Evolutionary conservation across 2,888 invertebrate genomes (phyloP), one percentile per base, ranked within the genome.

Genomic region (Tridacna gigas): DNA sequence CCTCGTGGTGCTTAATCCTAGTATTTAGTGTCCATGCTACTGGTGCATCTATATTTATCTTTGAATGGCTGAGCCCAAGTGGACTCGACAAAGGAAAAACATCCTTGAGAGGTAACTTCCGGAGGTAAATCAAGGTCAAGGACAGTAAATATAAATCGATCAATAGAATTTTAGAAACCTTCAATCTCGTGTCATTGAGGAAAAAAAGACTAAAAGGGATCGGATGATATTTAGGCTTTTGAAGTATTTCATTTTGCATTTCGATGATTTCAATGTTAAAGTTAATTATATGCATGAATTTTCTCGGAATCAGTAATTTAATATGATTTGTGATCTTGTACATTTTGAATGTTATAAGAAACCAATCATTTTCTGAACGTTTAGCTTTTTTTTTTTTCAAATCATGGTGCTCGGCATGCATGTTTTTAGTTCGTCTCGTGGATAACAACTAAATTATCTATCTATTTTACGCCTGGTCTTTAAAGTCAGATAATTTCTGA

Each of bases 1-100:
- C 98, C 0, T 99, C 99, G 0, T 99, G 99, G 99, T 94, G 94
- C 84, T 84, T 94, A 47, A 94, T 95, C 79, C 93, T 95, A 65
- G 93, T 95, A 82, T 95, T 94, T 89, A 94, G 94, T 84, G 95
- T 95, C 11, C 95, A 95, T 86, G 93, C 94, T 4, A 93, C 93
- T 18, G 95, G 94, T 20, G 92, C 94, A 11, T 93, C 94, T 82
- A 94, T 94, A 86, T 94, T 95, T 88, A 91, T 95, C 73, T 95
- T 93, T 88, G 95, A 95, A 86, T 94, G 94, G 94, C 89, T 94
- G 77, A 94, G 94, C 82, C 95, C 94, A 12, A 90, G 90, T 67
- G 95, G 94, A 25, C 89, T 94, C 48, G 92, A 95, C 86, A 91
- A 93, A 83, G 94, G 94, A 79, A 91, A 92, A 77, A 90, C 87